Base-by-base conservation (phyloP, 1,140 invertebrate genomes). In the Nasonia longicornis region DNA sequence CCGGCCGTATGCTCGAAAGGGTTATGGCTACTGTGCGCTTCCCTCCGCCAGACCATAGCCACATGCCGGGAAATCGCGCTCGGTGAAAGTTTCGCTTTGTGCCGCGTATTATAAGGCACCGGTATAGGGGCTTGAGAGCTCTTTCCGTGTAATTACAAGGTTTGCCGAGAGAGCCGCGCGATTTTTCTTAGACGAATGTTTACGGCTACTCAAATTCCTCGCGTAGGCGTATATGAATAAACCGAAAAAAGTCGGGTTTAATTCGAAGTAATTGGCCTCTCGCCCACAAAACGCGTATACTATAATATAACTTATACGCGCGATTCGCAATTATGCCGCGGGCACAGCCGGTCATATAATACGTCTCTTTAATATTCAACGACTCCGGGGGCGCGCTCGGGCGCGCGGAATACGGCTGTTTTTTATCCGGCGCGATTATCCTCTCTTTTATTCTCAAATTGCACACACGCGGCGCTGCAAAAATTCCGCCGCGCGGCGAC, bases 361-460 rank as follows among this genome's bases (percentile, higher is more conserved):
- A 63, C 69, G 38, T 73, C 81, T 79, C 71, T 76, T 82, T 74
- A 79, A 79, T 76, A 79, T 79, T 79, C 72, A 76, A 82, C 58
- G 73, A 82, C 64, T 48, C n/a, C 16, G n/a, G 16, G 71, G 52
- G 45, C 69, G 42, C 66, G 1, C 1, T 26, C 26, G 26, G 26
- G 31, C 22, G 52, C 20, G 26, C 26, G 22, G 35, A 69, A 70
- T 78, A 78, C 66, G 26, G 66, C 69, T 69, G 66, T 38, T 69
- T 48, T 66, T 78, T 78, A 45, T 78, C 77, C 22, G 64, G 64
- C 29, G n/a, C 16, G 63, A 78, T 26, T 8, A 67, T 4, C 10
- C 64, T 67, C 64, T 3, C 12, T 48, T 8, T 42, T 8, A 8
- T 52, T 52, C 64, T 69, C 64, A n/a, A 77, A 77, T 69, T 70